These are phyloP conservation scores for Stenurella melanura DNA, from an alignment of 2,888 invertebrate genomes.

Conservation along the genomic window DNA sequence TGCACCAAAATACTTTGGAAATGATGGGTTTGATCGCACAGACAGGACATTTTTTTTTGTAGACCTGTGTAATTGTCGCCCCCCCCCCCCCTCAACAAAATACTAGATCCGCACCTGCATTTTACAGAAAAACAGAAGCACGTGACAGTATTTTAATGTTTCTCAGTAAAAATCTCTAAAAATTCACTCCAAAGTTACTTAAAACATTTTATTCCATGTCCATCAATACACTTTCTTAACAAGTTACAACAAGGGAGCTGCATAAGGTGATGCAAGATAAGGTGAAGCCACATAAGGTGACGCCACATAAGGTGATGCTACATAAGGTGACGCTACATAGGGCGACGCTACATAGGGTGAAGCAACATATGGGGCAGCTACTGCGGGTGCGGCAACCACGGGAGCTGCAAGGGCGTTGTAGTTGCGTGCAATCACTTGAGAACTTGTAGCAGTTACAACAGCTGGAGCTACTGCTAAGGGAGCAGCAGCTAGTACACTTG, in stretches of 20 bases:
- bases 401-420: constrained; percentile 72
- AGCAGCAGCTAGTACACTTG: constrained; percentile 69
- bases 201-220: neutral
- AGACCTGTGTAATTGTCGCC: no score
- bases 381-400: constrained; percentile 66
- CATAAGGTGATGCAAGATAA: constrained; percentile 56
- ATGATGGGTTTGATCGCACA: no score
- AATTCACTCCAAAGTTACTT: neutral
- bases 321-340: constrained; percentile 1
- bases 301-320: constrained; percentile 68
- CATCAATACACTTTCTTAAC: neutral
- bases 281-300: constrained; percentile 67
- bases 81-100: no score
- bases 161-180: neutral
- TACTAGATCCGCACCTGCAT: no score
- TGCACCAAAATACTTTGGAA: no score
- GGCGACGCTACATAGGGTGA: constrained; percentile 62
- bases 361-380: constrained; percentile 69
- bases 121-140: no score
- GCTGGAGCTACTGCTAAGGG: constrained; percentile 60
- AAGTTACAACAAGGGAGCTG: neutral
- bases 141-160: no score
- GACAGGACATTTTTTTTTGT: no score
- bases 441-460: constrained; percentile 79
- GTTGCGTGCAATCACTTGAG: constrained; percentile 79